Percentiles rank a stretch among this genome's conserved stretches.
These are phyloP conservation scores for Spialia ferax DNA, from an alignment of 2,888 invertebrate species.

Conservation along the genomic window DNA sequence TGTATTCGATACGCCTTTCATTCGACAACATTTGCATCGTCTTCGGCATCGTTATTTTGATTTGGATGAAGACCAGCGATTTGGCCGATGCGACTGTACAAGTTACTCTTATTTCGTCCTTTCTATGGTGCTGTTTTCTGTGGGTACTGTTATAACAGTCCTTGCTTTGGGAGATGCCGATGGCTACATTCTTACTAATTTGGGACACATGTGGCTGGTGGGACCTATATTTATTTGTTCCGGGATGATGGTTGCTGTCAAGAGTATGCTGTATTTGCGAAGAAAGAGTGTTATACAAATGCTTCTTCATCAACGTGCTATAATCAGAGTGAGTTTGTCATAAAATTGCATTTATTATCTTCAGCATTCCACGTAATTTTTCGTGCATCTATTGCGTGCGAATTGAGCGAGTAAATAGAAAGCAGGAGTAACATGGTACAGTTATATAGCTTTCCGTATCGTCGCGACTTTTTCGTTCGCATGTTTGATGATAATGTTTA, in stretches of 20 bases:
- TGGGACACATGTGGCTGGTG: slow-evolving; percentile 90
- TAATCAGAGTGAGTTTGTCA: slow-evolving; percentile 84
- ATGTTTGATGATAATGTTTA: slow-evolving; percentile 11
- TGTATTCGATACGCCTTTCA: slow-evolving; percentile 88
- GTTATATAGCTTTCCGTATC: slow-evolving; percentile 14
- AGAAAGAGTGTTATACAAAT: slow-evolving; percentile 89
- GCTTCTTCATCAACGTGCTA: slow-evolving; percentile 88
- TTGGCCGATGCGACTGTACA: slow-evolving; percentile 89
- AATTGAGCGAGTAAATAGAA: slow-evolving; percentile 40
- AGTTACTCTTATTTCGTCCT: slow-evolving; percentile 89
- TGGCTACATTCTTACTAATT: slow-evolving; percentile 86
- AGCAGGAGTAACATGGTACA: slow-evolving; percentile 22
- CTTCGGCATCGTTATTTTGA: slow-evolving; percentile 86
- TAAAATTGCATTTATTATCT: slow-evolving; percentile 28
- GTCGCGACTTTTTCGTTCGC: slow-evolving; percentile 6
- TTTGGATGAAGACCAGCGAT: slow-evolving; percentile 87
- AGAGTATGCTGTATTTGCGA: slow-evolving; percentile 88
- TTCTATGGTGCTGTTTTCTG: slow-evolving; percentile 88
- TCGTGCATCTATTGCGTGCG: slow-evolving; percentile 35
- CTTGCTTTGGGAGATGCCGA: slow-evolving; percentile 88
- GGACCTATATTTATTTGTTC: slow-evolving; percentile 90
- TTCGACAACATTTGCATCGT: slow-evolving; percentile 87
- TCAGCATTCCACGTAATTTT: slow-evolving; percentile 24
- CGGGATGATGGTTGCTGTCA: slow-evolving; percentile 90
- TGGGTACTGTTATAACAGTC: slow-evolving; percentile 88